Conservation (phyloP, 2,888 invertebrate species). For the Micoletzkya japonica region DNA sequence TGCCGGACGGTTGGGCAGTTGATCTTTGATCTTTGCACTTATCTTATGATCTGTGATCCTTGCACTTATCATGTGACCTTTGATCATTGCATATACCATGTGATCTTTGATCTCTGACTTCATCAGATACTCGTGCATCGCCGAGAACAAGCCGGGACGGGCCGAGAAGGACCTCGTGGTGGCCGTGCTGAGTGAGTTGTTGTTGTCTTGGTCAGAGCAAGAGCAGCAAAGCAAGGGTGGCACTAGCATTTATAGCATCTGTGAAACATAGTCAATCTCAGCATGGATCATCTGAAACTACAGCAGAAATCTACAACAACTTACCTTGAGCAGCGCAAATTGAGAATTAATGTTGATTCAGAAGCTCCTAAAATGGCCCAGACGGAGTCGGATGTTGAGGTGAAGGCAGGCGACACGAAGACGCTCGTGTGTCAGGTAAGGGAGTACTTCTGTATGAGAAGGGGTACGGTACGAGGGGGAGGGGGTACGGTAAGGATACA, state of each 20-base stretch:
- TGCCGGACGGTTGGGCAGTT: constrained; percentile 27
- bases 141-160: constrained; percentile 70
- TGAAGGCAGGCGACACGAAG: constrained; percentile 69
- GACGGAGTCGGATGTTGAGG: constrained; percentile 42
- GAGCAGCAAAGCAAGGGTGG: not conserved
- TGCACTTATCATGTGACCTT: constrained; percentile 36
- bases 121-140: constrained; percentile 70
- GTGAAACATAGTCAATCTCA: not conserved
- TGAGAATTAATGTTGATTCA: too few relatives aligned
- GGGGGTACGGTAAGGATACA: too few relatives aligned
- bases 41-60: not conserved
- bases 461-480: too few relatives aligned
- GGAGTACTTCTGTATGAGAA: constrained; percentile 20
- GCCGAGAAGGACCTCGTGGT: constrained; percentile 69
- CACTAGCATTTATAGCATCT: not conserved
- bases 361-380: constrained; percentile 50
- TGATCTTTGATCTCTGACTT: not conserved
- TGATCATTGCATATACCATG: not conserved
- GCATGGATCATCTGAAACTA: not conserved
- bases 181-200: constrained; percentile 70
- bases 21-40: not conserved
- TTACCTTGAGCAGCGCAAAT: too few relatives aligned
- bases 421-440: constrained; percentile 67
- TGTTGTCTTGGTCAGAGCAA: not conserved
- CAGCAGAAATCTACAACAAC: constrained; percentile 8